These are phyloP conservation scores for Rhynchonycteris naso DNA, from an alignment of 2,797 vertebrate genomes.

Conservation along the genomic window DNA sequence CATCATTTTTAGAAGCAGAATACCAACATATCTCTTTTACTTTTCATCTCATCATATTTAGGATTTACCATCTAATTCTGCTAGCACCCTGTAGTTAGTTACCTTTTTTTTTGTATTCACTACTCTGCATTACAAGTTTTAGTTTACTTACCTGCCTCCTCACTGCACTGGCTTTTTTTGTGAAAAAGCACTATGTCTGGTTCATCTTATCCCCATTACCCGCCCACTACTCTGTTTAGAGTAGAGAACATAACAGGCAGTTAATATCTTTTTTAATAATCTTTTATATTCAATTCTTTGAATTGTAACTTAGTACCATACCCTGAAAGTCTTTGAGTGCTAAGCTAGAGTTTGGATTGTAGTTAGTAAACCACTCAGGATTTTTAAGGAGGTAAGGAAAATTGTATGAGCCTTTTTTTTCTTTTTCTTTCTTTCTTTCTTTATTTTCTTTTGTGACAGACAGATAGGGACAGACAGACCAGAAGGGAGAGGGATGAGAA, in stretches of 20 bases:
- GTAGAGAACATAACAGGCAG: background rate
- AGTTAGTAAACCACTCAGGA: slow-evolving; percentile 13
- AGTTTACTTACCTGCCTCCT: background rate
- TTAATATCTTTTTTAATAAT: background rate
- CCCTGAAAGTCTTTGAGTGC: slow-evolving; percentile 27
- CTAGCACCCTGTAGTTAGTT: background rate
- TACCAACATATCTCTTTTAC: slow-evolving; percentile 6
- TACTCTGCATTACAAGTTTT: background rate
- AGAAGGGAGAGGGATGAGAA: too few species aligned
- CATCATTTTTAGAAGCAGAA: slow-evolving; percentile 8
- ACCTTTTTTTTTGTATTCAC: background rate
- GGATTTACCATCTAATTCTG: background rate
- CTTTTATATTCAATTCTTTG: background rate
- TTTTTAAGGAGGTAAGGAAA: slow-evolving; percentile 5
- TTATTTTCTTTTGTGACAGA: too few species aligned
- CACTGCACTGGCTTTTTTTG: background rate
- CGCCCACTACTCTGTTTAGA: background rate
- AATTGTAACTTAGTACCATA: slow-evolving; percentile 18
- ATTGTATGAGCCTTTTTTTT: background rate
- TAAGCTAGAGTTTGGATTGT: background rate
- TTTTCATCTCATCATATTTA: slow-evolving; percentile 15
- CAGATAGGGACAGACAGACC: too few species aligned
- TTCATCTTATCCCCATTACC: background rate
- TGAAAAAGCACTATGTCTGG: background rate
- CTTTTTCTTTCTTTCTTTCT: background rate